Percentiles rank a stretch among this genome's conserved stretches.
Evolutionary conservation across 1,140 invertebrate species (phyloP).

Genomic region (Drosophila paulistorum): DNA sequence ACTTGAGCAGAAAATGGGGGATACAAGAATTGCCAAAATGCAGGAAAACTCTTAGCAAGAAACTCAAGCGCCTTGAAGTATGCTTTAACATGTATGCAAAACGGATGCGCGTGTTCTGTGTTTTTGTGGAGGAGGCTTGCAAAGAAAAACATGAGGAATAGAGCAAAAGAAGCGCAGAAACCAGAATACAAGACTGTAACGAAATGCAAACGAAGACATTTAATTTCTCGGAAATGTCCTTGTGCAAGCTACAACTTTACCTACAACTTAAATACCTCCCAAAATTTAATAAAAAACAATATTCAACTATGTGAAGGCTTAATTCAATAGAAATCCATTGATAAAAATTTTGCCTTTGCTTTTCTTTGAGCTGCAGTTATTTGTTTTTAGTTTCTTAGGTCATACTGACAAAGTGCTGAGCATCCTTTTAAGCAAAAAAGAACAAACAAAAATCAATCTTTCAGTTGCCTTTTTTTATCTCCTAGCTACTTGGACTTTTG

Average conservation of each 20-base stretch:
- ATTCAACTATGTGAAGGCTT: neutral
- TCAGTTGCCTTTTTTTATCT: neutral
- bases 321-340: neutral
- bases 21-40: slow-evolving; percentile 54
- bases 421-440: neutral
- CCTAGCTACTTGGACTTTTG: slow-evolving; percentile 7
- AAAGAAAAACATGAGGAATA: neutral
- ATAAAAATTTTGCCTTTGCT: too few species aligned
- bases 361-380: neutral
- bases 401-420: neutral
- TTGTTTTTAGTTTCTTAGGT: neutral
- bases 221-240: neutral
- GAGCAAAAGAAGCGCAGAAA: neutral
- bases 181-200: neutral
- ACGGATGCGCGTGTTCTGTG: slow-evolving; percentile 32
- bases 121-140: neutral
- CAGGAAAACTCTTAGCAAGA: slow-evolving; percentile 37
- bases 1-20: slow-evolving; percentile 31
- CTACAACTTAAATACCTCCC: neutral
- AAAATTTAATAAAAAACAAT: neutral
- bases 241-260: neutral
- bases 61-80: slow-evolving; percentile 23
- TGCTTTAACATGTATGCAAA: slow-evolving; percentile 58
- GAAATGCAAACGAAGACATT: neutral
- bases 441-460: slow-evolving; percentile 7